Evolutionary conservation across 1,140 invertebrate species (phyloP), one percentile per base, ranked within the genome.

Genomic region (Thaumatotibia leucotreta): DNA sequence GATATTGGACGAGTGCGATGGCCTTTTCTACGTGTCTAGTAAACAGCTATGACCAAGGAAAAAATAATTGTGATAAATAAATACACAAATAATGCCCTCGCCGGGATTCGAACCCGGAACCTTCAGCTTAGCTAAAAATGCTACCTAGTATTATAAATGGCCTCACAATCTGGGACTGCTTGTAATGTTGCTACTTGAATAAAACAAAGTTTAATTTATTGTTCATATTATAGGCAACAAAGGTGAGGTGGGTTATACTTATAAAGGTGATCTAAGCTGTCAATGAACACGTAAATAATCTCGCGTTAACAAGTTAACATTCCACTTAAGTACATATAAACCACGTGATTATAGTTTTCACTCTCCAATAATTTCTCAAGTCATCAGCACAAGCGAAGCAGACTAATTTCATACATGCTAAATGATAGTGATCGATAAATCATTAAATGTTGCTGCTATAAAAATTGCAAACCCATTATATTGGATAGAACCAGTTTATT

Each of bases 391-490:
- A 29, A 39, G 2, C n/a, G 39, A n/a, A 17, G 39, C 17, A 45
- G 31, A 63, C 31, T 20, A 63, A 14, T 22, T 63, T 22, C 11
- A 31, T 33, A 24, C 32, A 9, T 33, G 24, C 33, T 63, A 58
- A 58, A 58, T 58, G 27, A 58, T 64, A 65, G 61, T 27, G 33
- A 65, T 69, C 63, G 61, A 67, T 67, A 67, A 63, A 66, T 61
- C 52, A 67, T 64, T 63, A 67, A 72, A 64, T 64, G 62, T 33
- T 66, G 63, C 65, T 61, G 64, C 45, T 64, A 76, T 72, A 77
- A 82, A 79, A 86, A 82, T 77, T 65, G 72, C 76, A 63, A 82
- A 75, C 70, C 76, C 73, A 81, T 80, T 79, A 86, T 72, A 75
- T 72, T 58, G 68, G 70, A 73, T 70, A 70, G 54, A 79, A 86